Evolutionary conservation across 2,888 invertebrate species (phyloP).

Genomic region (Ectemnius lituratus): DNA sequence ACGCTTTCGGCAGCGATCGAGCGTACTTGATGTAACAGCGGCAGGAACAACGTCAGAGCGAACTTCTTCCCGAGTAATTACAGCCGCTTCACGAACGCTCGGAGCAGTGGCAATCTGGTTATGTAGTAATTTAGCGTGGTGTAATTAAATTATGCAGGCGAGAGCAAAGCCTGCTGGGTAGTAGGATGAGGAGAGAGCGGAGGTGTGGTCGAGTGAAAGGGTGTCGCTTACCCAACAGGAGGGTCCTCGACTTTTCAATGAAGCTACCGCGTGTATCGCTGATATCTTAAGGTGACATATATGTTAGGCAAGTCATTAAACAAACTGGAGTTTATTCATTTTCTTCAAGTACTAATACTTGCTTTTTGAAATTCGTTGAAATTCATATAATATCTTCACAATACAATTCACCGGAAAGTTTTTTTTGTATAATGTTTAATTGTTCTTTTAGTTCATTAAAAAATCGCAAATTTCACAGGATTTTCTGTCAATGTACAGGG

Average conservation of each 20-base stretch:
- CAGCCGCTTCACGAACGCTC: slow-evolving; percentile 41
- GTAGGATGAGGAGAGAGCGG: slow-evolving; percentile 18
- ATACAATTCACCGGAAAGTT: too few relatives aligned
- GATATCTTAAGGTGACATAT: not conserved
- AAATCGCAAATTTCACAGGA: too few relatives aligned
- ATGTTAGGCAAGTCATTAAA: too few relatives aligned
- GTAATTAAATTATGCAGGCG: slow-evolving; percentile 54
- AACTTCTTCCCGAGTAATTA: slow-evolving; percentile 32
- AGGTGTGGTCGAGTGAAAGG: slow-evolving; percentile 17
- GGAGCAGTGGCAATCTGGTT: slow-evolving; percentile 45
- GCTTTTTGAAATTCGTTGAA: too few relatives aligned
- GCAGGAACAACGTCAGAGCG: slow-evolving; percentile 8
- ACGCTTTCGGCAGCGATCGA: not conserved
- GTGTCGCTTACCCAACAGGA: slow-evolving; percentile 29
- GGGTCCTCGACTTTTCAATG: slow-evolving; percentile 28
- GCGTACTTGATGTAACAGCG: slow-evolving; percentile 11
- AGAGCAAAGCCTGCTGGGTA: slow-evolving; percentile 20
- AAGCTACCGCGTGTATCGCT: not conserved
- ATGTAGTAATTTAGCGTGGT: slow-evolving; percentile 50
- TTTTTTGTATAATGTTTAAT: too few relatives aligned
- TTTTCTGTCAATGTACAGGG: too few relatives aligned
- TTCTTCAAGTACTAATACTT: not conserved
- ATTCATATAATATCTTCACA: too few relatives aligned
- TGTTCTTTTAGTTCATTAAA: too few relatives aligned
- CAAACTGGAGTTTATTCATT: not conserved